Percentiles rank a stretch among this genome's conserved stretches.
These are phyloP conservation scores for Andrena bucephala DNA, from an alignment of 2,888 invertebrate genomes.

Conservation along the genomic window DNA sequence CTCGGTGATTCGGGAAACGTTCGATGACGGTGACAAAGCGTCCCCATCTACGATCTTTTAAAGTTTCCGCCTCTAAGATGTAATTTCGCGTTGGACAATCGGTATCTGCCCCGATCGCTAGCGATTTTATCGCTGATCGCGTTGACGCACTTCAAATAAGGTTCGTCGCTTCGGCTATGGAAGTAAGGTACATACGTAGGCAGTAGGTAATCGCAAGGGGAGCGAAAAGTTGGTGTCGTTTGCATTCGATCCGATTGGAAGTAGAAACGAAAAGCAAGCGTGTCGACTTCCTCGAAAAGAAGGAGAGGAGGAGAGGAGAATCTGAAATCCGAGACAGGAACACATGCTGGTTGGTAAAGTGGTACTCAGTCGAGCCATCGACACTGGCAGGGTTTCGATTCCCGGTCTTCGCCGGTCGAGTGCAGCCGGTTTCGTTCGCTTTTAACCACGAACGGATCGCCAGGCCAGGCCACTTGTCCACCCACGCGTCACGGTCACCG, in stretches of 20 bases:
- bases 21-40: neutral
- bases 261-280: constrained; percentile 16
- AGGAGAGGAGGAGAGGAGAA: constrained; percentile 24
- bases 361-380: constrained; percentile 57
- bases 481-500: constrained; percentile 59
- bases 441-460: constrained; percentile 44
- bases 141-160: too few relatives aligned
- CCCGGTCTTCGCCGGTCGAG: constrained; percentile 11
- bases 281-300: constrained; percentile 47
- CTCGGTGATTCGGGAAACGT: constrained; percentile 30
- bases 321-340: constrained; percentile 65
- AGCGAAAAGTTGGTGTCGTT: neutral
- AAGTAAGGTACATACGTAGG: too few relatives aligned
- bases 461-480: constrained; percentile 66
- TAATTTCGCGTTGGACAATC: too few relatives aligned
- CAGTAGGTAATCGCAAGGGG: neutral
- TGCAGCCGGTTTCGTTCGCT: constrained; percentile 43
- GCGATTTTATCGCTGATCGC: too few relatives aligned
- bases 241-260: neutral
- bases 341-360: constrained; percentile 66
- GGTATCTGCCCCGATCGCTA: too few relatives aligned
- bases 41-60: too few relatives aligned
- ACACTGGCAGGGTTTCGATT: constrained; percentile 57
- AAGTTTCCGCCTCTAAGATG: too few relatives aligned
- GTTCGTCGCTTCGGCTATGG: too few relatives aligned